Base-by-base conservation (phyloP, 2,888 invertebrate genomes). In the Melinopterus prodromus region DNA sequence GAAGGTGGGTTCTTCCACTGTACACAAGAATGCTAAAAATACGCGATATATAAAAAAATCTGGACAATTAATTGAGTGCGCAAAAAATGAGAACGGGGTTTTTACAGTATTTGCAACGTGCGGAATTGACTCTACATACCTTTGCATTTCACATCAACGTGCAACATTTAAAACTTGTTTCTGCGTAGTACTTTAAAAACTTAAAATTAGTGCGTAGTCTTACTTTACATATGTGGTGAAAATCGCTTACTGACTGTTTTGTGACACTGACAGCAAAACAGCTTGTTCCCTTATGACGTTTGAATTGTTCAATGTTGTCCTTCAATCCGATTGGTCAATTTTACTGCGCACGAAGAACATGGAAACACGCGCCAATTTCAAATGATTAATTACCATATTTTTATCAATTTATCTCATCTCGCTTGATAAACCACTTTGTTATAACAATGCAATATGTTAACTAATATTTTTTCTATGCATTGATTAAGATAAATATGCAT, bases 71-170 rank as follows among this genome's bases (percentile, higher is more conserved):
- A 3, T 53, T 53, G 71, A 35, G 74, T 71, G 35, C 74, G 37
- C 35, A 74, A 74, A 35, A 74, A 36, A 74, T 74, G n/a, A 15
- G 36, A 74, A 36, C 74, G 12, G 74, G 26, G n/a, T 74, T 74
- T 74, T 35, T 36, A n/a, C 36, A 35, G 37, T 74, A 36, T 35
- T 74, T 37, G 74, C 12, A 37, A 74, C 74, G 74, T 74, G 71
- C 71, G 37, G 37, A 15, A 71, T 15, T 71, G 7, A 26, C 74
- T 35, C 74, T 74, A 74, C 69, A 69, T 71, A 53, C 81, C 81
- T 81, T 83, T 83, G 78, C 82, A 81, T 83, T 83, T 82, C 78
- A 81, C 80, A 79, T 82, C 78, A 77, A 77, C 81, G 80, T 83
- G 81, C 74, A 82, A 83, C 83, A 83, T 83, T 78, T 81, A 82